Evolutionary conservation across 2,888 invertebrate species (phyloP), one percentile per base, ranked within the genome.

Genomic region (Caenorhabditis drosophilae): DNA sequence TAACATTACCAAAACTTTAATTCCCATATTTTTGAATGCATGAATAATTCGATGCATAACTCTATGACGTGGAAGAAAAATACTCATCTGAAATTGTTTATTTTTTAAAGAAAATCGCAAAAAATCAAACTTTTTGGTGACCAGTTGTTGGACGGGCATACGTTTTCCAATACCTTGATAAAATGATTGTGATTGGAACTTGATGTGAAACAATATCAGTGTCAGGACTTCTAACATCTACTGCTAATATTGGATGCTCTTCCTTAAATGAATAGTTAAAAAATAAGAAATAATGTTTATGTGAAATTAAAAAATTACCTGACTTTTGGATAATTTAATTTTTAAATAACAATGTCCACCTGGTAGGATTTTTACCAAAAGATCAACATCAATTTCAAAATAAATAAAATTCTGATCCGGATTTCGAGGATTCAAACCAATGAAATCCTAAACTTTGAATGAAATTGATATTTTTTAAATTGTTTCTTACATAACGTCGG

Each of bases 301-400:
- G 7, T 51, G 23, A 42, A 50, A 40, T 1, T 2, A 20, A 26
- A 6, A 2, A 22, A 4, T 22, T 44, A 52, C 52, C 45, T 20
- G 49, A 26, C 41, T 64, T 47, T 64, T 58, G n/a, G 64, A 58
- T 11, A 64, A 36, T n/a, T 64, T 64, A 25, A 64, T 7, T 41
- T 64, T 64, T 35, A 64, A 22, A 38, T 58, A 64, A 31, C 64
- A 64, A 35, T 64, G 64, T 18, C 64, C 64, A 1, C 64, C 64
- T 1, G 64, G 54, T 11, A 64, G 35, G 46, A 64, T 49, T 7
- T 49, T 48, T 9, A 58, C 54, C 18, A 64, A 46, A 51, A 41
- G 58, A 27, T 64, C 64, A 6, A 58, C 49, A n/a, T 54, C 58
- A 2, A 64, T 25, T 25, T 64, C 64, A 23, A 64, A 46, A n/a